These are phyloP conservation scores for Apodemus speciosus DNA, from an alignment of 2,113 vertebrate genomes.

Conservation along the genomic window DNA sequence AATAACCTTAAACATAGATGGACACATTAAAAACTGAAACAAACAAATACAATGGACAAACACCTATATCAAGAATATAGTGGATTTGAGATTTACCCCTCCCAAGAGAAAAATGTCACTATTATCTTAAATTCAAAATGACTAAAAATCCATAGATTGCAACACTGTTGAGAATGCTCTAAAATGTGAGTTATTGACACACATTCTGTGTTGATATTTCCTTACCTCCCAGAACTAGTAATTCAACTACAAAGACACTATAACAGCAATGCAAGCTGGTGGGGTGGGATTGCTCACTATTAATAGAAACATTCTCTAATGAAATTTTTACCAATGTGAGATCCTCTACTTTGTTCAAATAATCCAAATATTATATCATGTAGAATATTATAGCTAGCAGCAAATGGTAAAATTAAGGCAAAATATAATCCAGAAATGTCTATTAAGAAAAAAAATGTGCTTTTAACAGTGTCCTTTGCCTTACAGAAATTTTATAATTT, in stretches of 20 bases:
- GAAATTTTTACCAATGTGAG: not conserved
- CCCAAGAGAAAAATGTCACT: too few relatives aligned
- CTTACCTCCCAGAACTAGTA: not conserved
- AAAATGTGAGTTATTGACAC: too few relatives aligned
- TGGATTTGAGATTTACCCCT: not conserved
- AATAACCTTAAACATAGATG: not conserved
- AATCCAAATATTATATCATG: not conserved
- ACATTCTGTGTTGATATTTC: not conserved
- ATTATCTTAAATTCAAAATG: too few relatives aligned
- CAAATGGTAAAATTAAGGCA: not conserved
- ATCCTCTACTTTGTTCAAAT: not conserved
- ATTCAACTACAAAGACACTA: conserved; percentile 55
- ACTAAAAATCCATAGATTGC: too few relatives aligned
- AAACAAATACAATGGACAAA: not conserved
- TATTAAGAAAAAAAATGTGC: not conserved
- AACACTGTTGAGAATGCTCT: too few relatives aligned
- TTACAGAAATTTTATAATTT: too few relatives aligned
- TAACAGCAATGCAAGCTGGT: conserved; percentile 2
- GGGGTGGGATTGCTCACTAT: not conserved
- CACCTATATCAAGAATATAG: not conserved
- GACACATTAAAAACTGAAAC: too few relatives aligned
- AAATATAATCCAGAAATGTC: not conserved
- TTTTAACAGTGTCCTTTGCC: too few relatives aligned
- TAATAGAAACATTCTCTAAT: conserved; percentile 44
- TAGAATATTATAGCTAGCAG: not conserved